These are phyloP conservation scores for Hemiscyllium ocellatum DNA, from an alignment of 2,113 vertebrate genomes.

Conservation along the genomic window DNA sequence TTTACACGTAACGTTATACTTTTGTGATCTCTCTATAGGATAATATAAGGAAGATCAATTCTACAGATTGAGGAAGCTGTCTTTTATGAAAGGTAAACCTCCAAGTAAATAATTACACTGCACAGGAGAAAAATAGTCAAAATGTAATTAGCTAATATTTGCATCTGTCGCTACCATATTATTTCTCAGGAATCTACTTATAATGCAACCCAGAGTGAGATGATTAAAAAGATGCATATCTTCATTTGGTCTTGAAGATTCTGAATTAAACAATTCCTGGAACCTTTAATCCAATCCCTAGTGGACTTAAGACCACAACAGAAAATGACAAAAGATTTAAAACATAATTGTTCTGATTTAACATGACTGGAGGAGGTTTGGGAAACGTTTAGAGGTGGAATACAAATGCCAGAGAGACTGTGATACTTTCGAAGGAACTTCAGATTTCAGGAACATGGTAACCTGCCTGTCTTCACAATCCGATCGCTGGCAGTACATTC, in stretches of 20 bases:
- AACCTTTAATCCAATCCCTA: not conserved
- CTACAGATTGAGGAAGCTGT: no score
- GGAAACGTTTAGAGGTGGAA: no score
- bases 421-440: not conserved
- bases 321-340: not conserved
- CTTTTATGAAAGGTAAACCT: not conserved
- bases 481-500: not conserved
- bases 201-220: not conserved
- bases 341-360: not conserved
- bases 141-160: not conserved
- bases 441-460: slow-evolving; percentile 6
- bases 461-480: not conserved
- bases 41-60: not conserved
- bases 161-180: not conserved
- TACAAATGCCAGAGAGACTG: not conserved
- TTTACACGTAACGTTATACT: not conserved
- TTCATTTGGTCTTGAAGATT: not conserved
- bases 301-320: not conserved
- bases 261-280: not conserved
- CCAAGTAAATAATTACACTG: not conserved
- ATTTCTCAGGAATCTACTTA: not conserved
- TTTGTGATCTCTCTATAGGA: not conserved
- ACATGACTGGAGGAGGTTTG: not conserved
- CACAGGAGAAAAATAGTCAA: not conserved
- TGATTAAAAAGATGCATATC: not conserved